A percentile compares a stretch with the other conserved stretches of the same genome.
Evolutionary conservation across 2,888 invertebrate species (phyloP).

Genomic region (Agrilus mali): DNA sequence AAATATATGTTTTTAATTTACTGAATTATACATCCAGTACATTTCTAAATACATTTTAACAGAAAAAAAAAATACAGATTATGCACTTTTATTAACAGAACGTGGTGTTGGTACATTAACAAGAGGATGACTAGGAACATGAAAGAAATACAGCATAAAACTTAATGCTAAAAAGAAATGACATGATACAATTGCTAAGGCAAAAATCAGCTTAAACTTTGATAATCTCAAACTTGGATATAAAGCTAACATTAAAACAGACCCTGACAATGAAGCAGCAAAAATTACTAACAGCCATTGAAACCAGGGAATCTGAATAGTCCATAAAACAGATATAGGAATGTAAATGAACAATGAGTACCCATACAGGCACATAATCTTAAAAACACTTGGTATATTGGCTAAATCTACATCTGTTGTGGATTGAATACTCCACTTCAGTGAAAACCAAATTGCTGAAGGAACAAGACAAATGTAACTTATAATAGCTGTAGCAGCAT

Average conservation of each 20-base stretch:
- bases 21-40: too few relatives aligned
- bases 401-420: constrained; percentile 45
- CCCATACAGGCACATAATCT: constrained; percentile 88
- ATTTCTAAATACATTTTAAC: too few relatives aligned
- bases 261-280: constrained; percentile 74
- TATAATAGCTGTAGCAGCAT: constrained; percentile 82
- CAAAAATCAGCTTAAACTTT: constrained; percentile 49
- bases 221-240: constrained; percentile 61
- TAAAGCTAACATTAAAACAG: constrained; percentile 71
- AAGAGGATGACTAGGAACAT: constrained; percentile 35
- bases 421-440: constrained; percentile 57
- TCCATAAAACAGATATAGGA: constrained; percentile 87
- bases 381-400: constrained; percentile 57
- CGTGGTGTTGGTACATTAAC: not conserved
- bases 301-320: constrained; percentile 65
- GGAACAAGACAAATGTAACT: constrained; percentile 83
- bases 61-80: too few relatives aligned
- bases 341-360: constrained; percentile 91
- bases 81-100: too few relatives aligned
- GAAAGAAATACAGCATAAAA: constrained; percentile 76
- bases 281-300: constrained; percentile 80
- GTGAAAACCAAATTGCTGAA: constrained; percentile 64
- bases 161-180: constrained; percentile 77
- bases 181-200: constrained; percentile 55
- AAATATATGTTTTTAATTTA: too few relatives aligned